Evolutionary conservation across 2,113 vertebrate genomes (phyloP), one percentile per base, ranked within the genome.

Genomic region (Eupsittula cactorum): DNA sequence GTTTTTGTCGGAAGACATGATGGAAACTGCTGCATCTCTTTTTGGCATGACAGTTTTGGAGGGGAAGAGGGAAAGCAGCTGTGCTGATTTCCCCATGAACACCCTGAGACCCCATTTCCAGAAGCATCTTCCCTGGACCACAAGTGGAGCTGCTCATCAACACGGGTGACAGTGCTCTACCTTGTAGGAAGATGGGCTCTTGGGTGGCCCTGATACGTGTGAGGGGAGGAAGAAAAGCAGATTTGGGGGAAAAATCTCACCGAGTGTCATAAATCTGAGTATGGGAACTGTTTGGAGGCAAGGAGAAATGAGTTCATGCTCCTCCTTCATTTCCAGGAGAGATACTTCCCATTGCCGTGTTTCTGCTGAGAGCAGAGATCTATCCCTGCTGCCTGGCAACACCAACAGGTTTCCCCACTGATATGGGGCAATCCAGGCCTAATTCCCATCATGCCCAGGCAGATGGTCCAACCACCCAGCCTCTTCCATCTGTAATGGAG

Each of bases 171-270:
- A 24, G 39, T 52, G 29, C 28, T 70, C 52, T 82, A 69, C 24
- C 27, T 29, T 89, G 74, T 16, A 69, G 47, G 81, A 93, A 60
- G 33, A 82, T 0, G 2, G 69, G 27, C 24, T 75, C 55, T 70
- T 60, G 0, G 0, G 5, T 59, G 80, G 60, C 37, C n/a, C 31
- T 5, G 2, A 28, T 68, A 1, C 1, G 0, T 24, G 16, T 50
- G 27, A 77, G 6, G 18, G 33, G 69, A 52, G 33, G 9, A 69
- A 59, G 50, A 93, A 81, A 50, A 81, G 8, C 16, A 85, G 42
- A 39, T 78, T 10, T 68, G 6, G 27, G 47, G 33, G 39, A 6
- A 74, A 85, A 60, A 4, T 17, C 19, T 67, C 7, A 57, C 10
- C 1, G 10, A 90, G 9, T 63, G 8, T 24, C 44, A n/a, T 57